These are phyloP conservation scores for Brachionus plicatilis DNA, from an alignment of 1,140 invertebrate genomes.

Conservation along the genomic window DNA sequence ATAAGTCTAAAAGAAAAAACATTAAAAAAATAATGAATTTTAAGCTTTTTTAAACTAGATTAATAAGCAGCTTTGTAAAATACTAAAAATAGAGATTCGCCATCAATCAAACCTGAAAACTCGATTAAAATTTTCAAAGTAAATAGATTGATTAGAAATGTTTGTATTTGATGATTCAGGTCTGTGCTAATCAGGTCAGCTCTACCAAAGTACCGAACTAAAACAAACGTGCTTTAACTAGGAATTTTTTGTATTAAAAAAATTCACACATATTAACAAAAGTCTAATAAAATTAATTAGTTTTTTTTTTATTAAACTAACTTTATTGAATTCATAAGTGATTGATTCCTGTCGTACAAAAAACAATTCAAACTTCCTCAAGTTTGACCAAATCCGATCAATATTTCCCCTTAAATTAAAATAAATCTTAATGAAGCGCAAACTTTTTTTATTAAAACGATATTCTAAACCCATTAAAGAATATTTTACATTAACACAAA, in stretches of 20 bases:
- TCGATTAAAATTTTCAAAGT: not conserved
- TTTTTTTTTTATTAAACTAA: not conserved
- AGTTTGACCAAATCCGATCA: not conserved
- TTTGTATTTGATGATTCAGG: constrained; percentile 12
- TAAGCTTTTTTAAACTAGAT: not conserved
- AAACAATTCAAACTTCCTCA: not conserved
- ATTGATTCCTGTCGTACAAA: not conserved
- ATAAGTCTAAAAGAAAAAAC: not conserved
- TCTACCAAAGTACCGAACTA: not conserved
- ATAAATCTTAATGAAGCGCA: not conserved
- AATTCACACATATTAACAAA: not conserved
- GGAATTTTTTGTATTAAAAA: not conserved
- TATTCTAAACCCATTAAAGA: not conserved
- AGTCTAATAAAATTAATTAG: not conserved
- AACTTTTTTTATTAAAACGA: not conserved
- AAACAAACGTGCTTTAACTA: not conserved
- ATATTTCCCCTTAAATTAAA: not conserved
- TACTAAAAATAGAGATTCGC: not conserved
- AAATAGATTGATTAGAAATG: constrained; percentile 16
- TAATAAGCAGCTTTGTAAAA: not conserved
- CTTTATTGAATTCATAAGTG: not conserved
- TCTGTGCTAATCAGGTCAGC: constrained; percentile 7
- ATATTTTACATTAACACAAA: not conserved
- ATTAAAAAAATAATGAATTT: not conserved
- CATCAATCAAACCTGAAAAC: not conserved